Evolutionary conservation across 37 sponge, comb jelly and placozoan species (phyloP).

Genomic region (Halisarca cf. caerulea): DNA sequence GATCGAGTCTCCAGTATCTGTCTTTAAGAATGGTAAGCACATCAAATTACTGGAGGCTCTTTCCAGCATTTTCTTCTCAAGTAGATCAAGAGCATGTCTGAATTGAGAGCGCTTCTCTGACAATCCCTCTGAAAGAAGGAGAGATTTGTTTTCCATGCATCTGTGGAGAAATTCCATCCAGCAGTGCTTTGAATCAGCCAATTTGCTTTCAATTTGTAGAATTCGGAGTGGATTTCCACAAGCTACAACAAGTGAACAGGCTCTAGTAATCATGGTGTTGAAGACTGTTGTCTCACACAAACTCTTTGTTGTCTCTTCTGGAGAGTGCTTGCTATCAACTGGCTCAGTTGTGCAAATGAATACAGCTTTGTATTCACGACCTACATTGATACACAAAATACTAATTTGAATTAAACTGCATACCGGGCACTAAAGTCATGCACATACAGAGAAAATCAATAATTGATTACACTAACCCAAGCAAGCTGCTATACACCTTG

Average conservation of each 20-base stretch:
- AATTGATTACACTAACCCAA: too few species aligned
- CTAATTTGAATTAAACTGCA: too few species aligned
- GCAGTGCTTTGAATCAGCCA: slow-evolving; percentile 22
- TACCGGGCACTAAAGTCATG: too few species aligned
- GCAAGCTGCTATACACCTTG: too few species aligned
- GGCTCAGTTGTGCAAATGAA: slow-evolving; percentile 60
- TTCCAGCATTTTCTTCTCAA: background rate
- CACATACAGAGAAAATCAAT: too few species aligned
- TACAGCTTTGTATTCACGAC: slow-evolving; percentile 42
- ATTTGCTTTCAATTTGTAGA: slow-evolving; percentile 32
- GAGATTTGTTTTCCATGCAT: slow-evolving; percentile 55
- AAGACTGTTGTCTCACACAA: slow-evolving; percentile 62
- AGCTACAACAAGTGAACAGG: slow-evolving; percentile 63
- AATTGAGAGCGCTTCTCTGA: background rate
- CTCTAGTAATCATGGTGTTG: slow-evolving; percentile 76
- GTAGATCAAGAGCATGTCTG: background rate
- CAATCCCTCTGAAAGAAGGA: slow-evolving; percentile 8
- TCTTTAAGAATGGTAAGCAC: background rate
- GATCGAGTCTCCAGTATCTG: background rate
- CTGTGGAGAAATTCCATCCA: slow-evolving; percentile 67
- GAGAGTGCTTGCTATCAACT: background rate
- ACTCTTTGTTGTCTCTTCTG: slow-evolving; percentile 50
- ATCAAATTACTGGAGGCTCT: background rate
- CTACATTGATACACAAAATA: too few species aligned
- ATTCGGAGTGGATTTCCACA: slow-evolving; percentile 73